Base-by-base conservation (phyloP, 2,888 invertebrate genomes). In the Anoncus sp. region DNA sequence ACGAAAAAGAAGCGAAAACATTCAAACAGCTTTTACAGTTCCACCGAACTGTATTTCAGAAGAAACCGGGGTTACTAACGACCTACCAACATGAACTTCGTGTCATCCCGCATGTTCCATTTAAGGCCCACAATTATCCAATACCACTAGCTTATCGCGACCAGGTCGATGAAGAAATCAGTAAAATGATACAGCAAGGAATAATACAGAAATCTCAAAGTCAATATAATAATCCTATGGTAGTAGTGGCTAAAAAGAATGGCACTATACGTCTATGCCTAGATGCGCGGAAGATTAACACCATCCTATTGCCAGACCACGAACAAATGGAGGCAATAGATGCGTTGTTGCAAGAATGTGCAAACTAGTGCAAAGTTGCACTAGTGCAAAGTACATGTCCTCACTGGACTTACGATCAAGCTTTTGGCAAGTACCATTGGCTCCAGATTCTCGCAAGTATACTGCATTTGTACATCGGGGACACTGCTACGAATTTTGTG, bases 201-300 rank as follows among this genome's bases (percentile, higher is more conserved):
- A 86, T 89, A 6, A 87, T 88, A 22, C 74, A 85, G 71, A 83
- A 81, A 16, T 85, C 85, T 0, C 83, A 82, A 62, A 85, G 82
- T 45, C 82, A 85, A 0, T 86, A 85, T 57, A 85, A 85, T 10
- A 84, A 79, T 20, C 85, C 83, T 1, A 63, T 86, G 18, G 43
- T 40, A 3, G 62, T 62, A 9, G 62, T 62, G 5, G 20, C 22
- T 0, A 62, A 62, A n/a, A 62, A 62, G 43, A 20, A 40, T 22
- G 43, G 45, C 12, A 24, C 16, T 2, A 14, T 45, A 7, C 18
- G 62, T 3, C 22, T 62, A 4, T 62, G 45, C 24, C 62, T 62
- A n/a, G n/a, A n/a, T n/a, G n/a, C n/a, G n/a, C n/a, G 62, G 6
- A 27, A 43, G 9, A 16, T 62, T 6, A 62, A 62, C 16, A 16